These are phyloP conservation scores for Percopsis transmontana DNA, from an alignment of 2,113 vertebrate genomes.

Conservation along the genomic window DNA sequence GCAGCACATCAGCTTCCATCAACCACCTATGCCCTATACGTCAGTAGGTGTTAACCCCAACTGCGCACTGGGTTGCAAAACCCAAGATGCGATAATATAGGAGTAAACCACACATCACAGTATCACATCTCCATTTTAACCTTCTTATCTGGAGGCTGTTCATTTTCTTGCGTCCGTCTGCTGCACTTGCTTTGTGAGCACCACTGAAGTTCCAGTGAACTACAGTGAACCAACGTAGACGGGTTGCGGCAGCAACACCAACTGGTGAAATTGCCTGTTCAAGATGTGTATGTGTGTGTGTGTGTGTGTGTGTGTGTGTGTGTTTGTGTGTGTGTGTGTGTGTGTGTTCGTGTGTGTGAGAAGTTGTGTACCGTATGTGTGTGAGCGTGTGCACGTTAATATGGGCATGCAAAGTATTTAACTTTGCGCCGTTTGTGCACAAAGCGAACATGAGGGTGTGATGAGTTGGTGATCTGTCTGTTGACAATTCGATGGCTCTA, in stretches of 20 bases:
- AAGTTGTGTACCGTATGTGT: neutral
- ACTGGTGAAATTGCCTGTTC: neutral
- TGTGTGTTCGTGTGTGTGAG: neutral
- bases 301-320: slow-evolving; percentile 2
- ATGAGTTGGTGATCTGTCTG: too few relatives aligned
- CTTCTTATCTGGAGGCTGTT: slow-evolving; percentile 3
- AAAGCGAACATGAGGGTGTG: too few relatives aligned
- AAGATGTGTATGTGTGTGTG: neutral
- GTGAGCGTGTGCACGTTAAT: neutral
- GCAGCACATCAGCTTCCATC: slow-evolving; percentile 41
- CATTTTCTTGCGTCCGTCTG: neutral
- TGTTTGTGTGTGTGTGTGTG: slow-evolving; percentile 2
- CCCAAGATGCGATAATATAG: slow-evolving; percentile 31
- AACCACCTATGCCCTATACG: slow-evolving; percentile 24
- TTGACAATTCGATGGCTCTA: too few relatives aligned
- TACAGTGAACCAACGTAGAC: too few relatives aligned
- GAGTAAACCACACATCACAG: slow-evolving; percentile 48
- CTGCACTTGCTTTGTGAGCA: neutral
- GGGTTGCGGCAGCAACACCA: neutral
- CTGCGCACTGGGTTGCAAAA: slow-evolving; percentile 30
- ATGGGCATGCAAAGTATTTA: too few relatives aligned
- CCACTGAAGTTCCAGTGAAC: too few relatives aligned
- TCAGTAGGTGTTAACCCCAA: slow-evolving; percentile 12
- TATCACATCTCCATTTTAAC: slow-evolving; percentile 50
- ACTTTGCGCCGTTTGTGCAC: too few relatives aligned